These are phyloP conservation scores for Macropis europaea DNA, from an alignment of 2,888 invertebrate genomes.

Conservation along the genomic window DNA sequence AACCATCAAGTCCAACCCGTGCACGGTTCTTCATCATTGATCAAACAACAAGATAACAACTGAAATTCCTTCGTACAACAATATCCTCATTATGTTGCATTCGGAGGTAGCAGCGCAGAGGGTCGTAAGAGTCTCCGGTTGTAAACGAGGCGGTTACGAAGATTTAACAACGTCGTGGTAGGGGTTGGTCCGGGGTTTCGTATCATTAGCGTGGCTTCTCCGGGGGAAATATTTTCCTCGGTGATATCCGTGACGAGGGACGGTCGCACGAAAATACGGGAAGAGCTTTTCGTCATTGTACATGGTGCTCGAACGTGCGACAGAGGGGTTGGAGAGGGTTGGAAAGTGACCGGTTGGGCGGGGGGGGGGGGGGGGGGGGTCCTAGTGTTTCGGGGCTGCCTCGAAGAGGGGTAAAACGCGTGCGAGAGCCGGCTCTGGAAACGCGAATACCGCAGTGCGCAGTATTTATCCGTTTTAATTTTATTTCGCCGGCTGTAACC, in stretches of 20 bases:
- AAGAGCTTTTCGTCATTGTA: slow-evolving; percentile 32
- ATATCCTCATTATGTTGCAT: too few species aligned
- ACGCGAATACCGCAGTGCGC: slow-evolving; percentile 61
- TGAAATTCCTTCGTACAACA: too few species aligned
- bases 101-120: too few species aligned
- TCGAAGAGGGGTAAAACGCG: slow-evolving; percentile 9
- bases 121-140: too few species aligned
- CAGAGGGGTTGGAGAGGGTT: neutral
- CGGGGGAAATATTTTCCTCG: slow-evolving; percentile 44
- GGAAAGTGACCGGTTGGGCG: neutral
- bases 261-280: slow-evolving; percentile 1
- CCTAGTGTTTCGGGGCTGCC: slow-evolving; percentile 13
- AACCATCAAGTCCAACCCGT: too few species aligned
- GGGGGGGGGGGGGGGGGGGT: neutral
- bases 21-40: too few species aligned
- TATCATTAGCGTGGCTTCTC: slow-evolving; percentile 29
- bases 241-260: slow-evolving; percentile 9
- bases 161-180: slow-evolving; percentile 11
- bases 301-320: slow-evolving; percentile 4
- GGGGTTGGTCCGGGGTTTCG: neutral
- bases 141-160: slow-evolving; percentile 4
- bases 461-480: slow-evolving; percentile 64
- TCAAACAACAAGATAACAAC: too few species aligned
- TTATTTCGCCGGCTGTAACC: slow-evolving; percentile 47
- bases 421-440: slow-evolving; percentile 30